Conservation (phyloP, 2,113 vertebrate genomes). For the Embiotoca jacksoni region DNA sequence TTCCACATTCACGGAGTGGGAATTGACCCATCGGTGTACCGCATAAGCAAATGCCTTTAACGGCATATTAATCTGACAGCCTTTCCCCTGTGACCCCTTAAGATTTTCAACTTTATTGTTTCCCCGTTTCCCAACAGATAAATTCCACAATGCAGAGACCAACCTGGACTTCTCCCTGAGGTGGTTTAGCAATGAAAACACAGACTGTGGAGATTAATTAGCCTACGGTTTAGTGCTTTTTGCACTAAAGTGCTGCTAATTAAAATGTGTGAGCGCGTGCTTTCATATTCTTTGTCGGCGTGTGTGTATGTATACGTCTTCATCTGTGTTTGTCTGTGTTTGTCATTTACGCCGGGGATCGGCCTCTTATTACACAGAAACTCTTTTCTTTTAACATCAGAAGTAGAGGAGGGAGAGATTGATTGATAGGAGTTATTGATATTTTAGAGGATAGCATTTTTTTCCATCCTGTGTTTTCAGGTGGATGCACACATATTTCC, state of each 20-base stretch:
- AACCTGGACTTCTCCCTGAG: slow-evolving; percentile 42
- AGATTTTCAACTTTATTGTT: slow-evolving; percentile 57
- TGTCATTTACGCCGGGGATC: slow-evolving; percentile 26
- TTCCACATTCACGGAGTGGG: slow-evolving; percentile 35
- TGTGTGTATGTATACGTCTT: slow-evolving; percentile 4
- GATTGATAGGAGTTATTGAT: slow-evolving; percentile 55
- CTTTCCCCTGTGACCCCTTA: slow-evolving; percentile 39
- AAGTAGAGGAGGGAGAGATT: slow-evolving; percentile 10
- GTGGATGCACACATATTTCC: slow-evolving; percentile 49
- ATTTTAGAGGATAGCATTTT: slow-evolving; percentile 46
- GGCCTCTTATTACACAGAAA: slow-evolving; percentile 17
- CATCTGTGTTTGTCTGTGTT: slow-evolving; percentile 22
- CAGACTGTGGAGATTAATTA: slow-evolving; percentile 69
- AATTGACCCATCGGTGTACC: slow-evolving; percentile 40
- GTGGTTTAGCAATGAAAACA: slow-evolving; percentile 52
- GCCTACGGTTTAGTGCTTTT: slow-evolving; percentile 54
- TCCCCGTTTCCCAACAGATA: slow-evolving; percentile 55
- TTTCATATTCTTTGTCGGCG: slow-evolving; percentile 11
- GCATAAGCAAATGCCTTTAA: slow-evolving; percentile 45
- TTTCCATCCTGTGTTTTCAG: slow-evolving; percentile 43
- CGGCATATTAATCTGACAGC: slow-evolving; percentile 53
- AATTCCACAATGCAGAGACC: slow-evolving; percentile 24
- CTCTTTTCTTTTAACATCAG: slow-evolving; percentile 20
- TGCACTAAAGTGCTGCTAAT: slow-evolving; percentile 63
- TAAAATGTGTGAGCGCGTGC: slow-evolving; percentile 62